Percentiles rank a stretch among this genome's conserved stretches.
phyloP scores from a whole-genome alignment of 2,797 vertebrate species.

The Vireo griseus region DNA sequence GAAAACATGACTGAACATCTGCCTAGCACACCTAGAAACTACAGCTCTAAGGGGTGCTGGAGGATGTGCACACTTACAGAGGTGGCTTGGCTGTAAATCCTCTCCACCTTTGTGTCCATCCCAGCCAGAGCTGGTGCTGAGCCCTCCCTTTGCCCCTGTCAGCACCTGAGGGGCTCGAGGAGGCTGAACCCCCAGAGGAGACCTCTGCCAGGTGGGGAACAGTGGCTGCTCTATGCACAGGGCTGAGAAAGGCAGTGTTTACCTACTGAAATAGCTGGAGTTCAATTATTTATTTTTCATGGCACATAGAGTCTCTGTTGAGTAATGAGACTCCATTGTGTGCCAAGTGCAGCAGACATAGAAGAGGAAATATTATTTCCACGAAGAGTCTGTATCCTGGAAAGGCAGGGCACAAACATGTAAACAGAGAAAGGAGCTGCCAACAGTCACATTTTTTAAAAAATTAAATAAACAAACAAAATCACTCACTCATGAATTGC shows the following conservation, averaged over 20 bases:
- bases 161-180: background rate
- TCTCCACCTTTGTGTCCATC: background rate
- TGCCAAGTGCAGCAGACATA: background rate
- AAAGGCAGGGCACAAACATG: background rate
- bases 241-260: background rate
- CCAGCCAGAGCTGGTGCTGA: background rate
- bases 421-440: background rate
- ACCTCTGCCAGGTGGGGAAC: background rate
- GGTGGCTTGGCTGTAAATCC: fast-evolving
- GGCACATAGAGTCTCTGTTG: background rate
- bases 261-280: background rate
- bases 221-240: background rate
- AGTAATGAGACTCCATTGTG: background rate
- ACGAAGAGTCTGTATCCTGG: background rate
- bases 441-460: background rate
- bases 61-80: fast-evolving
- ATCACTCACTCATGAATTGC: background rate
- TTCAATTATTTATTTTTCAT: background rate
- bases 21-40: background rate
- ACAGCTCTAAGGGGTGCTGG: background rate
- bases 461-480: background rate
- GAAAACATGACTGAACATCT: background rate
- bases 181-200: background rate
- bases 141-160: background rate
- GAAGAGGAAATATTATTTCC: background rate